These are phyloP conservation scores for Parochlus steinenii DNA, from an alignment of 2,888 invertebrate species.

Conservation along the genomic window DNA sequence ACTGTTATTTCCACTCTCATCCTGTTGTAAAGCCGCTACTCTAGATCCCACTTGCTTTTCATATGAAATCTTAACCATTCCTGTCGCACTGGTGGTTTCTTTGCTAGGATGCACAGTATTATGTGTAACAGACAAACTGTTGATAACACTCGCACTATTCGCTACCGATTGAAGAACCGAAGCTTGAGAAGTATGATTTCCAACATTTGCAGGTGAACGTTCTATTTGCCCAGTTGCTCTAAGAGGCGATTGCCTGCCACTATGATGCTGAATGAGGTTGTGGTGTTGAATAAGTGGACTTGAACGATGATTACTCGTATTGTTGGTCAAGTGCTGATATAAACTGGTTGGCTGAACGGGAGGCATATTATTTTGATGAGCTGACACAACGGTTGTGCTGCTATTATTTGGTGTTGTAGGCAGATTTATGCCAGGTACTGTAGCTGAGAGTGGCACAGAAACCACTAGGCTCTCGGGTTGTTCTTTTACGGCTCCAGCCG, in stretches of 20 bases:
- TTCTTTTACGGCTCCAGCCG: not conserved
- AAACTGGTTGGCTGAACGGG: conserved; percentile 20
- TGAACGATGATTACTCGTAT: conserved; percentile 9
- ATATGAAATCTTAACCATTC: conserved; percentile 35
- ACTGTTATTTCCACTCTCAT: conserved; percentile 32
- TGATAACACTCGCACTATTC: not conserved
- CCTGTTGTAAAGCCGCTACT: conserved; percentile 29
- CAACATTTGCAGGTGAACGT: conserved; percentile 15
- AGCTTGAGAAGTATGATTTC: not conserved
- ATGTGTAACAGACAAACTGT: no score
- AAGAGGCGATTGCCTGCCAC: conserved; percentile 21
- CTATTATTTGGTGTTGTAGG: conserved; percentile 19
- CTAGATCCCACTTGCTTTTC: conserved; percentile 34
- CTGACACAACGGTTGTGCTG: conserved; percentile 26
- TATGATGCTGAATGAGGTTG: conserved; percentile 20
- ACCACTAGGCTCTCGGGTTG: conserved; percentile 36
- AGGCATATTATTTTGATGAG: conserved; percentile 19
- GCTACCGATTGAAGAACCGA: conserved; percentile 9
- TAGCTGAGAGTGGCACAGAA: conserved; percentile 41
- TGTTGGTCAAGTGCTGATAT: conserved; percentile 12
- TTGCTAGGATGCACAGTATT: not conserved
- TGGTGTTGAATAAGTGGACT: conserved; percentile 26
- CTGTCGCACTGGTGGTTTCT: conserved; percentile 15
- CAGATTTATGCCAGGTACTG: conserved; percentile 31
- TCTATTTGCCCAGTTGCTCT: conserved; percentile 18